These are phyloP conservation scores for Leucopsar rothschildi DNA, from an alignment of 2,113 vertebrate species.

Conservation along the genomic window DNA sequence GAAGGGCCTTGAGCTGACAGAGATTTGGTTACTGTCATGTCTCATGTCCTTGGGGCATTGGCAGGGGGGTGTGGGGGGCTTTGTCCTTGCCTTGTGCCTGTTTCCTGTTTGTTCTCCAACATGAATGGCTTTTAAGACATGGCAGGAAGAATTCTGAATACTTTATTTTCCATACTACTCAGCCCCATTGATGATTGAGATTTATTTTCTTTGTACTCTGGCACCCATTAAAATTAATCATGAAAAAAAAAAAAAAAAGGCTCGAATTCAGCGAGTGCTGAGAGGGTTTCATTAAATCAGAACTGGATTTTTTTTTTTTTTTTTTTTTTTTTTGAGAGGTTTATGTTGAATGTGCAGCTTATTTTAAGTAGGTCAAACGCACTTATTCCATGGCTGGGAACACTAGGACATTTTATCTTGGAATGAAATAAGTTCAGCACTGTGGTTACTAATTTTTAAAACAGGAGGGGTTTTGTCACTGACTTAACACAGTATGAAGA, in stretches of 20 bases:
- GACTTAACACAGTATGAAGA: conserved; percentile 98
- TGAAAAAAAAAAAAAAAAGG: background rate
- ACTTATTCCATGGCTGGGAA: conserved; percentile 22
- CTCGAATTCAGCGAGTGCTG: conserved; percentile 5
- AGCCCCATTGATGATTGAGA: conserved; percentile 34
- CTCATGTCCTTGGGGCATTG: conserved; percentile 45
- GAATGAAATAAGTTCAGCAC: conserved; percentile 46
- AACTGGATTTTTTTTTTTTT: background rate
- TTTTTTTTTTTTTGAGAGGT: background rate
- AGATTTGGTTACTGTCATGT: conserved; percentile 56
- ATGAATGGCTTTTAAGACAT: conserved; percentile 48
- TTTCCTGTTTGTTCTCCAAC: conserved; percentile 52
- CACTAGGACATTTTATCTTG: conserved; percentile 31
- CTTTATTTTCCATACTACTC: conserved; percentile 32
- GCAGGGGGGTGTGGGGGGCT: background rate
- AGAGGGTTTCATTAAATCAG: conserved; percentile 55
- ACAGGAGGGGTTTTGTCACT: conserved; percentile 52
- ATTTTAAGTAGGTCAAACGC: conserved; percentile 54
- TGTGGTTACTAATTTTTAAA: conserved; percentile 30
- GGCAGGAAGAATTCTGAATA: conserved; percentile 46
- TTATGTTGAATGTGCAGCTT: conserved; percentile 47
- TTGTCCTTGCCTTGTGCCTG: conserved; percentile 57
- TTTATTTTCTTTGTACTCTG: conserved; percentile 47
- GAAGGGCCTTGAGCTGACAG: conserved; percentile 40
- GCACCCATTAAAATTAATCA: conserved; percentile 57